Evolutionary conservation across 1,140 invertebrate genomes (phyloP), one percentile per base, ranked within the genome.

Genomic region (Cheumatopsyche charites): DNA sequence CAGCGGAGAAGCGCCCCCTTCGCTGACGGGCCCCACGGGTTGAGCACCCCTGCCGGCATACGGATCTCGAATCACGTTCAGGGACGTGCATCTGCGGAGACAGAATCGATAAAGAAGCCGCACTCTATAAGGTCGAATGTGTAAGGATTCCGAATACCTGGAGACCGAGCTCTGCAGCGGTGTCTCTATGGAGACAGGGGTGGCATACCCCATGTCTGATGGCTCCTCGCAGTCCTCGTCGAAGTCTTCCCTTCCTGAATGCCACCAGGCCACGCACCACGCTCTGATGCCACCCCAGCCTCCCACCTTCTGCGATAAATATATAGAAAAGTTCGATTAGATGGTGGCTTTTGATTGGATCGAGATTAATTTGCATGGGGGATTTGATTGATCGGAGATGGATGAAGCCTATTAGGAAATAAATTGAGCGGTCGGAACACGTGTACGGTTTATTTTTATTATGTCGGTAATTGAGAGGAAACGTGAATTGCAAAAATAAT

Each of bases 231-330:
- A 83, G 76, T 86, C 89, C 71, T 92, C 92, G 67, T 92, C 90
- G 47, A 90, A 88, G 70, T 94, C 92, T 55, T 93, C 91, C 26
- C 90, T 84, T 0, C 92, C 92, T 19, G 91, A 92, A 79, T 93
- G 91, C 91, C 91, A 94, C 92, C 91, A 94, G 73, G 91, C 91
- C 36, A 93, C 87, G 80, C 92, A 94, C 91, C 92, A 93, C 74
- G 89, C 87, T 74, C 90, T 87, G 45, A 93, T 79, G 73, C 88
- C 88, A 1, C 82, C 84, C 87, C 88, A 89, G 11, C 83, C 83
- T 0, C 79, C 78, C 42, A 85, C 79, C 74, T 86, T 83, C 83
- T 85, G 77, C 0, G 72, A 77, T 0, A 62, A 73, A 66, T 42
- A 41, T 11, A 45, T 19, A 42, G 42, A 41, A 26, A n/a, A n/a